Evolutionary conservation across 2,888 invertebrate species (phyloP).

Genomic region (Octodonta nipae): DNA sequence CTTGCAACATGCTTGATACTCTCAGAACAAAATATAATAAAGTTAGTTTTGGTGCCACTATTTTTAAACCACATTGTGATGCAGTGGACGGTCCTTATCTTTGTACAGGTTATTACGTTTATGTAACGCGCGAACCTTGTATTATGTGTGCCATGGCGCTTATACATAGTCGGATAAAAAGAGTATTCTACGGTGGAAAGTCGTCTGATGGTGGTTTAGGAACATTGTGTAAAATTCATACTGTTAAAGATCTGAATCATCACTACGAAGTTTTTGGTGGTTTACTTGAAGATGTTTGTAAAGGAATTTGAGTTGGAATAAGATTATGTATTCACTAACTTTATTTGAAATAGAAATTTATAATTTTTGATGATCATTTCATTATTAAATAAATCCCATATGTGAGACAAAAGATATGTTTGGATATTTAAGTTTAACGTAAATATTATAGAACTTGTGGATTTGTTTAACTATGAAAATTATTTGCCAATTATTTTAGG

Average conservation of each 20-base stretch:
- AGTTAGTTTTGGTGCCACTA: slow-evolving; percentile 35
- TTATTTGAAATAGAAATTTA: slow-evolving; percentile 1
- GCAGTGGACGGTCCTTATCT: slow-evolving; percentile 55
- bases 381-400: too few relatives aligned
- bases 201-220: slow-evolving; percentile 54
- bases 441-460: too few relatives aligned
- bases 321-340: not conserved
- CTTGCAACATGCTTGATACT: slow-evolving; percentile 26
- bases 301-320: not conserved
- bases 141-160: slow-evolving; percentile 92
- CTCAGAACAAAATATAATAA: slow-evolving; percentile 16
- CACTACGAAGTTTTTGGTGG: slow-evolving; percentile 75
- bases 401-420: too few relatives aligned
- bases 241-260: slow-evolving; percentile 71
- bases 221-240: slow-evolving; percentile 61
- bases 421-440: too few relatives aligned
- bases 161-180: slow-evolving; percentile 71
- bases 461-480: too few relatives aligned
- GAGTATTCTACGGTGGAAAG: slow-evolving; percentile 63
- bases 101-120: slow-evolving; percentile 79
- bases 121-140: slow-evolving; percentile 77
- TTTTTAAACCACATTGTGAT: too few relatives aligned
- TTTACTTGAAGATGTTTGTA: slow-evolving; percentile 38
- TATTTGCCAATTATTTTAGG: too few relatives aligned
- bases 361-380: too few relatives aligned